These are phyloP conservation scores for Pseudomyrmex sp. DNA, from an alignment of 1,140 invertebrate genomes.

Conservation along the genomic window DNA sequence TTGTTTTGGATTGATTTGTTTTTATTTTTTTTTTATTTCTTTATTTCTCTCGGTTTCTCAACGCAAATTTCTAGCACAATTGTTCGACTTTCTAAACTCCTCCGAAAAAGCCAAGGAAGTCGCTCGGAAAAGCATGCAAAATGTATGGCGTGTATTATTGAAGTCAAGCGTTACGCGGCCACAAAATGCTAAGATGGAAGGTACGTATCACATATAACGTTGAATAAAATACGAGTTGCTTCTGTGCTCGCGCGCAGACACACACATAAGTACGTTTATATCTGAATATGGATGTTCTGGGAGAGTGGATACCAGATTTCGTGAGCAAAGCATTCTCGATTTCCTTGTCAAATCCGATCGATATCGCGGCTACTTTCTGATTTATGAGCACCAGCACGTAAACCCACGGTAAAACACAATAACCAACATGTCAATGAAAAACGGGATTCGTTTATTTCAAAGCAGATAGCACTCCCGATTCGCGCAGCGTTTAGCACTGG, in stretches of 20 bases:
- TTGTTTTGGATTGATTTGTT: not conserved
- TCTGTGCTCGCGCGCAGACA: not conserved
- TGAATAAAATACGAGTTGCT: slow-evolving; percentile 50
- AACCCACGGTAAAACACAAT: slow-evolving; percentile 46
- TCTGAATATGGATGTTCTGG: slow-evolving; percentile 26
- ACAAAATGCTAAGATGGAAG: slow-evolving; percentile 50
- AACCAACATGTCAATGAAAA: slow-evolving; percentile 53
- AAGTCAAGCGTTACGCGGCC: slow-evolving; percentile 55
- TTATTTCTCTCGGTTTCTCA: not conserved
- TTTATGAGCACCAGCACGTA: slow-evolving; percentile 40
- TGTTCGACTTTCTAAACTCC: slow-evolving; percentile 21
- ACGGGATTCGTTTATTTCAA: slow-evolving; percentile 28
- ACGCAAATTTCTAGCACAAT: not conserved
- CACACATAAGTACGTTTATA: not conserved
- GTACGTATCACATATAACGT: slow-evolving; percentile 52
- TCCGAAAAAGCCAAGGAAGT: slow-evolving; percentile 19
- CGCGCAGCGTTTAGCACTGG: slow-evolving; percentile 9
- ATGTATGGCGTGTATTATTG: slow-evolving; percentile 54
- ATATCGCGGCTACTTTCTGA: slow-evolving; percentile 45
- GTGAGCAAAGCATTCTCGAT: slow-evolving; percentile 47
- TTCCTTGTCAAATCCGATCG: slow-evolving; percentile 58
- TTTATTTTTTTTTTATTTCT: not conserved
- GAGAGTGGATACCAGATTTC: slow-evolving; percentile 44
- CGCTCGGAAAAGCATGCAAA: slow-evolving; percentile 35
- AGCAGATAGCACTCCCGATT: slow-evolving; percentile 15